Percentiles rank a stretch among this genome's conserved stretches.
These are phyloP conservation scores for Lasiurus cinereus DNA, from an alignment of 2,113 vertebrate species.

Conservation along the genomic window DNA sequence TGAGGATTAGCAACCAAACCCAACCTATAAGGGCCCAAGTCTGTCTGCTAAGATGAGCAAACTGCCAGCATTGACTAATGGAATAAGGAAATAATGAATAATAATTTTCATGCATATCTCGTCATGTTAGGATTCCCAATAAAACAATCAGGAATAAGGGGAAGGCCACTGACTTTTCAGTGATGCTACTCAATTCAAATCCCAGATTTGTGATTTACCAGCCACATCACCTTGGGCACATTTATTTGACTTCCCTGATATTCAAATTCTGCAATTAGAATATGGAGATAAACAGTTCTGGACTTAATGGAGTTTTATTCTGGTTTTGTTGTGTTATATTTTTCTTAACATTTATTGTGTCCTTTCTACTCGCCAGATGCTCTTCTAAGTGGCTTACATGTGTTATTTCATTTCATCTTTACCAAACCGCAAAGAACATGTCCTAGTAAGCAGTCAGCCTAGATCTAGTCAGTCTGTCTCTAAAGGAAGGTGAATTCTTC, in stretches of 20 bases:
- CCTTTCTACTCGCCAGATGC: neutral
- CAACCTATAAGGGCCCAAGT: neutral
- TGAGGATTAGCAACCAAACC: neutral
- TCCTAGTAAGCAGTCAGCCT: neutral
- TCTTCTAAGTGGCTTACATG: neutral
- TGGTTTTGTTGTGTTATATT: neutral
- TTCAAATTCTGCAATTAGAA: slow-evolving; percentile 1
- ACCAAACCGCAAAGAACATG: neutral
- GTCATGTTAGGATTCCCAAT: neutral
- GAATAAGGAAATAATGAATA: neutral
- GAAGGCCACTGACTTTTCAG: neutral
- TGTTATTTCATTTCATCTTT: slow-evolving; percentile 20
- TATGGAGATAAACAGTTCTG: neutral
- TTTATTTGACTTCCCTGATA: neutral
- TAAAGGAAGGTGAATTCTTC: neutral
- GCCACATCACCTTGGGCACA: neutral
- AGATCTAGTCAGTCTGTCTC: neutral
- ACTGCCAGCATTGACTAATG: neutral
- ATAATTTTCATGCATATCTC: neutral
- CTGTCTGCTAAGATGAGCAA: neutral
- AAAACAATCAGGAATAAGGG: neutral
- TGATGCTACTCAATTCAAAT: neutral
- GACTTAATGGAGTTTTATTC: neutral
- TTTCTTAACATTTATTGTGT: neutral
- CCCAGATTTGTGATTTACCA: neutral